Base-by-base conservation (phyloP, 2,113 vertebrate species). In the Apteryx mantelli region DNA sequence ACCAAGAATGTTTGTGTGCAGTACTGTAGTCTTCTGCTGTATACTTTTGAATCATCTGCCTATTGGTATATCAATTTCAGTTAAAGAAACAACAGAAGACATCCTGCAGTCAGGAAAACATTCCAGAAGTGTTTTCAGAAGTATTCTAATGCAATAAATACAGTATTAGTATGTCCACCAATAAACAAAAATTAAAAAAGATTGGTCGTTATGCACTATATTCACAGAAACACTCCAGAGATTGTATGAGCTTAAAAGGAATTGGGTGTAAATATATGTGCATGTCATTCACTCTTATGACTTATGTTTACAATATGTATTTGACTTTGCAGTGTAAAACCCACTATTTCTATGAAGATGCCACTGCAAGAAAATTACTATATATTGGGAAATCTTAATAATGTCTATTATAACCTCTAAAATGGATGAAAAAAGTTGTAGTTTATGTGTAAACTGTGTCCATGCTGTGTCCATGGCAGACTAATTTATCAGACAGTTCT, bases 21-120 rank as follows among this genome's bases (percentile, higher is more conserved):
- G 11, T 73, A 58, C 34, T 87, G 26, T 63, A 87, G 44, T 7
- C 25, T 94, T 75, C 44, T 90, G 63, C 83, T 61, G 79, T 80
- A 69, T 44, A 63, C 34, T 88, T 95, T 56, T 86, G 86, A 94
- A 61, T 81, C 79, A 95, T 89, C 77, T 95, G 68, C 48, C 96
- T 96, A 95, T 63, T 92, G 78, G 53, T 75, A 81, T 74, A 73
- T 74, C 46, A 40, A 50, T 87, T 93, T 90, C 44, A 73, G 73
- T 97, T 89, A 48, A 63, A 96, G 42, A 85, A 86, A 82, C 77
- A 91, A 69, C 42, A 55, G 34, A 61, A 55, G 32, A 91, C 16
- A 53, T 42, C 71, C 80, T 81, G 42, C 68, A 91, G 70, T 81
- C 56, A 65, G 5, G 28, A 79, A 38, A 44, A 81, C 13, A 36